A percentile compares a stretch with the other conserved stretches of the same genome.
phyloP scores from a whole-genome alignment of 2,888 invertebrate species.

The Lepidochrysops patricia region DNA sequence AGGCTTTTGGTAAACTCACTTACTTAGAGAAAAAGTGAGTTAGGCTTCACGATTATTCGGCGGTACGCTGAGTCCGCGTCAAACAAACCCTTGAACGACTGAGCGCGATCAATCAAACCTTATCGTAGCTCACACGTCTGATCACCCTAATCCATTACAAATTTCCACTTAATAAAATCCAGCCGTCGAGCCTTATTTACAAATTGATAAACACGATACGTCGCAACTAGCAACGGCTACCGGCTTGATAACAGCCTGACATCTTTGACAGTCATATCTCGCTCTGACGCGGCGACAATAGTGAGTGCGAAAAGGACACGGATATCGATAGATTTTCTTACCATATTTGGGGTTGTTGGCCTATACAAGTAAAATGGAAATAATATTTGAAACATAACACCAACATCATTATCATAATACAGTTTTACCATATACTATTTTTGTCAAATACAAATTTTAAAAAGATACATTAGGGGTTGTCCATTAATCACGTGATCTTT shows the following conservation, averaged over 20 bases:
- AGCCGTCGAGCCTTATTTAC: slow-evolving; percentile 50
- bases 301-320: slow-evolving; percentile 16
- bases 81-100: neutral
- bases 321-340: neutral
- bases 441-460: no score
- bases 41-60: no score
- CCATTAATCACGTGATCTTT: no score
- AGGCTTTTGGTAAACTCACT: no score
- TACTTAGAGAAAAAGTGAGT: no score
- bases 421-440: no score
- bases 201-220: slow-evolving; percentile 47
- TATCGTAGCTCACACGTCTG: slow-evolving; percentile 39
- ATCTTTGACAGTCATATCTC: slow-evolving; percentile 23
- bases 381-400: no score
- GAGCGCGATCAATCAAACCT: slow-evolving; percentile 36
- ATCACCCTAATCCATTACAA: slow-evolving; percentile 49
- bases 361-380: neutral
- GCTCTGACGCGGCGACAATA: slow-evolving; percentile 14
- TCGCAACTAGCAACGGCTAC: slow-evolving; percentile 40
- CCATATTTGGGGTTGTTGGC: no score
- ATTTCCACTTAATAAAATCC: slow-evolving; percentile 53
- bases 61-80: neutral
- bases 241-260: slow-evolving; percentile 31
- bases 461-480: no score
- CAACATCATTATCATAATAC: no score